A percentile compares a stretch with the other conserved stretches of the same genome.
These are phyloP conservation scores for Paelopatides confundens DNA, from an alignment of 53 echinoderm and acorn worm genomes.

Conservation along the genomic window DNA sequence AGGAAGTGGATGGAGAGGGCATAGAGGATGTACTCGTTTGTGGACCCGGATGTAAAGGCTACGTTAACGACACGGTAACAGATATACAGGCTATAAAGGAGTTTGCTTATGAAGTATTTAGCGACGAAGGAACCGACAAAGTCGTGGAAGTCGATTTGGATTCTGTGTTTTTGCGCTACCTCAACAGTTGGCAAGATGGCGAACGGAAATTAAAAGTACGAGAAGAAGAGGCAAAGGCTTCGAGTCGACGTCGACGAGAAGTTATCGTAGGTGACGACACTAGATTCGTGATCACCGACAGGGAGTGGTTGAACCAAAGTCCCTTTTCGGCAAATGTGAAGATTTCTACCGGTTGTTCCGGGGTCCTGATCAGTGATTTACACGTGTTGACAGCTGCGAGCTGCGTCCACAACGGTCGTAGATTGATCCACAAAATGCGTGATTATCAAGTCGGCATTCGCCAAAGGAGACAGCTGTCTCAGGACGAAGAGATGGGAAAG, in stretches of 20 bases:
- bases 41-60: slow-evolving; percentile 28
- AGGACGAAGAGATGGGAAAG: slow-evolving; percentile 55
- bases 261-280: slow-evolving; percentile 69
- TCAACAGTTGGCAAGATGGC: slow-evolving; percentile 63
- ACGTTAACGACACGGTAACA: neutral
- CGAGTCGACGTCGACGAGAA: slow-evolving; percentile 51
- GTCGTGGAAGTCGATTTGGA: slow-evolving; percentile 56
- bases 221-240: slow-evolving; percentile 3
- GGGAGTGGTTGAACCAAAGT: slow-evolving; percentile 55
- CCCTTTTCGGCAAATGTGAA: slow-evolving; percentile 86
- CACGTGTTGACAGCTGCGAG: slow-evolving; percentile 92
- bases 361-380: slow-evolving; percentile 70
- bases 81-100: neutral
- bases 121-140: slow-evolving; percentile 58
- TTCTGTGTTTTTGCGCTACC: slow-evolving; percentile 67
- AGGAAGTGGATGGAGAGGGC: neutral
- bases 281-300: slow-evolving; percentile 73
- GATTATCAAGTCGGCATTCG: slow-evolving; percentile 75
- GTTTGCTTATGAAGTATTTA: slow-evolving; percentile 31
- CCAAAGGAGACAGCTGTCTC: slow-evolving; percentile 61
- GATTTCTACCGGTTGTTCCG: slow-evolving; percentile 81
- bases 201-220: slow-evolving; percentile 31
- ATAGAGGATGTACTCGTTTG: neutral
- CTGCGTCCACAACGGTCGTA: slow-evolving; percentile 84
- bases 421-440: slow-evolving; percentile 52